Evolutionary conservation across 2,113 vertebrate species (phyloP), one percentile per base, ranked within the genome.

Genomic region (Oenanthe oenanthe): DNA sequence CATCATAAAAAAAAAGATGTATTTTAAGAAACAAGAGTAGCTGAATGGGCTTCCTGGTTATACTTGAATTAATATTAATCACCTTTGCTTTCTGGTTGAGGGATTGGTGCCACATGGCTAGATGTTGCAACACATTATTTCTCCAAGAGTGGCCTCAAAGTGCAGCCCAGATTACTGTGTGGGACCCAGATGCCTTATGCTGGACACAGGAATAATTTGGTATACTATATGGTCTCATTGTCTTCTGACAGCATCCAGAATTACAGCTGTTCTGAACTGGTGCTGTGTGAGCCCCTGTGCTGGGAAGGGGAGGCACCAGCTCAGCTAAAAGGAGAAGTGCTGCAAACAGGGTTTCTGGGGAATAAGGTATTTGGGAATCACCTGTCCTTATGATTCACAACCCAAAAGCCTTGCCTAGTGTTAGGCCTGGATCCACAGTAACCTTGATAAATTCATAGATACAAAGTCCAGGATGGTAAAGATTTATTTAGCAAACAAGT

Each of bases 201-300:
- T 68, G 26, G 38, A 15, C 25, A 58, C 1, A 12, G 14, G 9
- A 12, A 65, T 43, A 82, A 31, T 36, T 17, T 34, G 4, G 9
- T 18, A 12, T 17, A 25, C 10, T 32, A 4, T 5, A 47, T 17
- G 22, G 17, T 25, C 22, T 20, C 43, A 47, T 10, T 13, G 10
- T 82, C 42, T 62, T 50, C 42, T 81, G 51, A 13, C 5, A 47
- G 43, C 16, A 84, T n/a, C 20, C 68, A 81, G 48, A 81, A 54
- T 56, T 25, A 32, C 1, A 57, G 17, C 17, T 82, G 47, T 31
- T 89, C 71, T 89, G 24, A 50, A 9, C 11, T 38, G 25, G 25
- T 63, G 17, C 32, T 74, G 2, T 1, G 1, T 34, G 54, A 87
- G 10, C 16, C 9, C 2, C 51, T 2, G 0, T 38, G 17, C 48